A percentile compares a stretch with the other conserved stretches of the same genome.
These are phyloP conservation scores for Microctenopoma stevenorrisi DNA, from an alignment of 2,797 vertebrate species.

Conservation along the genomic window DNA sequence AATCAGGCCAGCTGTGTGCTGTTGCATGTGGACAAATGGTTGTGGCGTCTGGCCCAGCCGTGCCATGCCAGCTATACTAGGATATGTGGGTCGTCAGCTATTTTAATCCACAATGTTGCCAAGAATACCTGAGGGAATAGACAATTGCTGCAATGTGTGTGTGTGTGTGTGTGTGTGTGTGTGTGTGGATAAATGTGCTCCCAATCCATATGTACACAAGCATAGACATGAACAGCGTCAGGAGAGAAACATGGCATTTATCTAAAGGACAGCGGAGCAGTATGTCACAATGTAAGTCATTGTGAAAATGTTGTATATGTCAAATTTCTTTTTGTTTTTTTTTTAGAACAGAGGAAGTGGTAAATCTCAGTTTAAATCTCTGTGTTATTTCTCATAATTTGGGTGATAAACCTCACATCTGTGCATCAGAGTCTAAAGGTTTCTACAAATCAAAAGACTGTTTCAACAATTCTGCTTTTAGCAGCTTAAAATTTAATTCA, in stretches of 20 bases:
- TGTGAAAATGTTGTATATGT: constrained; percentile 4
- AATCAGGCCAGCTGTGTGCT: constrained; percentile 44
- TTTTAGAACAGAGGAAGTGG: neutral
- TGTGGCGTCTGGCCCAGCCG: constrained; percentile 62
- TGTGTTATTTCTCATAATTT: neutral
- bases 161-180: constrained; percentile 35
- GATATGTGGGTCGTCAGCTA: constrained; percentile 84
- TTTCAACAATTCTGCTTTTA: neutral
- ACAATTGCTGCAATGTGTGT: constrained; percentile 66
- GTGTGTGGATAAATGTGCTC: constrained; percentile 18
- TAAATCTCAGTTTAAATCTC: neutral
- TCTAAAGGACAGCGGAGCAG: neutral
- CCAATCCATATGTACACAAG: constrained; percentile 5
- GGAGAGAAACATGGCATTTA: neutral
- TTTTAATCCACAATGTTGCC: constrained; percentile 83
- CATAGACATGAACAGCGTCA: neutral
- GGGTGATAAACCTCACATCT: neutral
- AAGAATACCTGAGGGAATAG: constrained; percentile 80
- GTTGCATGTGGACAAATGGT: constrained; percentile 51
- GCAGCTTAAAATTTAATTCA: neutral
- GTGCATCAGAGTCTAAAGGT: neutral
- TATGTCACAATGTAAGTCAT: neutral
- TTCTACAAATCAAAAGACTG: neutral
- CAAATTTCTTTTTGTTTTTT: constrained; percentile 1
- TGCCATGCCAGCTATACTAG: constrained; percentile 50